These are phyloP conservation scores for Cebidichthys violaceus DNA, from an alignment of 2,113 vertebrate genomes.

Conservation along the genomic window DNA sequence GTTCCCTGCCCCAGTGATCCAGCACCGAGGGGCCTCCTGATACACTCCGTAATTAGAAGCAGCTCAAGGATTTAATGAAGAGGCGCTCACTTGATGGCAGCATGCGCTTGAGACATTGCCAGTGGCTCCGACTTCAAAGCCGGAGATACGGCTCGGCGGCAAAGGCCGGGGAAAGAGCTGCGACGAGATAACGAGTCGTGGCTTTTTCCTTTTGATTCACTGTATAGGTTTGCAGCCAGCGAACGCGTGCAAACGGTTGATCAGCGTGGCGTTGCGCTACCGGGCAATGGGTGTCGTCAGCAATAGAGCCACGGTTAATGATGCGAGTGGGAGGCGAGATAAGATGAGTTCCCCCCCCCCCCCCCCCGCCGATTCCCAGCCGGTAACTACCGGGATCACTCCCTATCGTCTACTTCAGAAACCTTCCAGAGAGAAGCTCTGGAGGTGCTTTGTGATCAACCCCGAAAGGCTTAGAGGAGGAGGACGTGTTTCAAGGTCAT, in stretches of 20 bases:
- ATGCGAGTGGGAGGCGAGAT: conserved; percentile 63
- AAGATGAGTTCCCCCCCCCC: conserved; percentile 39
- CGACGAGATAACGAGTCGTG: conserved; percentile 86
- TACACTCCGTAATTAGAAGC: conserved; percentile 78
- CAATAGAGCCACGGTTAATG: conserved; percentile 52
- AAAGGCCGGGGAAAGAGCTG: conserved; percentile 80
- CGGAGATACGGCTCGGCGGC: conserved; percentile 82
- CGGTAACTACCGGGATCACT: conserved; percentile 49
- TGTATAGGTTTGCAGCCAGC: conserved; percentile 78
- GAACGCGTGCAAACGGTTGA: conserved; percentile 62
- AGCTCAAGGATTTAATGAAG: conserved; percentile 82
- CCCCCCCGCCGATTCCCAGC: conserved; percentile 41
- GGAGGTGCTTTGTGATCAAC: conserved; percentile 54
- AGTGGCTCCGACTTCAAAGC: conserved; percentile 88
- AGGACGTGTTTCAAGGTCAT: conserved; percentile 67
- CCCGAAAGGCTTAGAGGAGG: conserved; percentile 47
- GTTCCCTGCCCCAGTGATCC: conserved; percentile 63
- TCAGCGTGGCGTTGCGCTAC: conserved; percentile 64
- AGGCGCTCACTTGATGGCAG: conserved; percentile 75
- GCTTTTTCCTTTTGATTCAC: conserved; percentile 85
- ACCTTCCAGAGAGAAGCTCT: conserved; percentile 68
- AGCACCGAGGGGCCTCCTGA: conserved; percentile 58
- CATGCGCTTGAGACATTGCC: conserved; percentile 77
- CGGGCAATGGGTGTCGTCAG: conserved; percentile 51
- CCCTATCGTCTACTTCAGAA: conserved; percentile 45